Conservation (phyloP, 35 echinoderm and acorn worm species). For the Diadema setosum region DNA sequence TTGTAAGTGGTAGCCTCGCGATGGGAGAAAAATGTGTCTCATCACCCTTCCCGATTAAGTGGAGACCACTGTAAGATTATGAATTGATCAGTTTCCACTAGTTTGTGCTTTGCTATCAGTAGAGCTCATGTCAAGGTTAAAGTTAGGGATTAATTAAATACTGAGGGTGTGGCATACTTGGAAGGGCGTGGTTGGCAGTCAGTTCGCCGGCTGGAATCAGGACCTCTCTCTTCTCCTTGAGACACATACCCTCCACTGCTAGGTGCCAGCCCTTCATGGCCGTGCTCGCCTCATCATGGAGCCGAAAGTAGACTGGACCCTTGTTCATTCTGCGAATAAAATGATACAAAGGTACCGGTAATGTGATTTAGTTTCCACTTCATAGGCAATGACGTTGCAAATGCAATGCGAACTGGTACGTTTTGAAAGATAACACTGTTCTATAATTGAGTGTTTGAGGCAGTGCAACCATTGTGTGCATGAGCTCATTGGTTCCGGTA, state of each 20-base stretch:
- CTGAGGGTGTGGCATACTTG: neutral
- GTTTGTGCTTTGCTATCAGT: no score
- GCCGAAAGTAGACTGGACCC: neutral
- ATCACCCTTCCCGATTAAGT: no score
- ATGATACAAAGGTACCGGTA: neutral
- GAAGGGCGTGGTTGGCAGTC: neutral
- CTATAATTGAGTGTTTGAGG: neutral
- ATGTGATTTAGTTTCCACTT: neutral
- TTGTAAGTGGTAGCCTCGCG: no score
- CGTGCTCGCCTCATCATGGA: neutral
- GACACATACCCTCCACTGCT: neutral
- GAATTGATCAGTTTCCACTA: no score
- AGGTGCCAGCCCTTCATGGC: neutral
- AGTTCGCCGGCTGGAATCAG: neutral
- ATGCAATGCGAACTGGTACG: neutral
- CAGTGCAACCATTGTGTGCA: neutral
- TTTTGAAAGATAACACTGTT: neutral
- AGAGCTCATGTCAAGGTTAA: neutral
- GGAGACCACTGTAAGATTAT: no score
- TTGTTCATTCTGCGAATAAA: neutral
- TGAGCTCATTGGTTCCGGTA: neutral
- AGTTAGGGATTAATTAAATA: neutral
- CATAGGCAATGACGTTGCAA: neutral
- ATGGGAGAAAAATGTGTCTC: no score
- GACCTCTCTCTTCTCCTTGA: slow-evolving; percentile 13